Evolutionary conservation across 2,797 vertebrate species (phyloP), one percentile per base, ranked within the genome.

Genomic region (Eulemur mongoz): DNA sequence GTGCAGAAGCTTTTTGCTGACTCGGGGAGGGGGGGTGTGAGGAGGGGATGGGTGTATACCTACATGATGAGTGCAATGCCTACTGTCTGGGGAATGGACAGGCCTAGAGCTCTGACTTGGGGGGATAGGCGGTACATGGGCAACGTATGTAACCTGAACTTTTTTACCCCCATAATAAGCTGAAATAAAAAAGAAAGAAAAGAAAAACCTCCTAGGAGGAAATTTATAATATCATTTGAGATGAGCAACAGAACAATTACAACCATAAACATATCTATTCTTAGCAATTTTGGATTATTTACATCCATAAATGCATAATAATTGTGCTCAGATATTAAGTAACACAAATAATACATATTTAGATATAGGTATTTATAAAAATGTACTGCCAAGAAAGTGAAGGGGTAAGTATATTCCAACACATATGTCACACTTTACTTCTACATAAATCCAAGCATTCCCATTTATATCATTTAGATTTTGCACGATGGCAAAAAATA

Each of bases 401-500:
- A 61, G 78, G 2, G 7, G 2, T 40, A 40, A 65, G 25, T 43
- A 38, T 35, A 87, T 50, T 59, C 17, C 30, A n/a, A 73, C 7
- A 91, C 1, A 65, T 61, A 78, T 59, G 25, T 4, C 38, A 82
- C 3, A 30, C 0, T 25, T 17, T 59, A 50, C 83, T 97, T 94
- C 89, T 79, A 35, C 48, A 89, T 50, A 86, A 79, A 94, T 81
- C 15, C 4, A 94, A 32, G 4, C 2, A 93, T 65, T 84, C 67
- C 79, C 1, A 88, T 78, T 8, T 89, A 76, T 57, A 57, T 63
- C 3, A 81, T 78, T 80, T 63, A 67, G 40, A 54, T 85, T 94
- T 93, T 96, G 20, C 25, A 84, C 7, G 70, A 43, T 78, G 72
- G 4, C 50, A 65, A 93, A 97, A 94, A 82, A 88, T 80, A 92